Conservation (phyloP, 2,113 vertebrate genomes). For the Lontra canadensis region DNA sequence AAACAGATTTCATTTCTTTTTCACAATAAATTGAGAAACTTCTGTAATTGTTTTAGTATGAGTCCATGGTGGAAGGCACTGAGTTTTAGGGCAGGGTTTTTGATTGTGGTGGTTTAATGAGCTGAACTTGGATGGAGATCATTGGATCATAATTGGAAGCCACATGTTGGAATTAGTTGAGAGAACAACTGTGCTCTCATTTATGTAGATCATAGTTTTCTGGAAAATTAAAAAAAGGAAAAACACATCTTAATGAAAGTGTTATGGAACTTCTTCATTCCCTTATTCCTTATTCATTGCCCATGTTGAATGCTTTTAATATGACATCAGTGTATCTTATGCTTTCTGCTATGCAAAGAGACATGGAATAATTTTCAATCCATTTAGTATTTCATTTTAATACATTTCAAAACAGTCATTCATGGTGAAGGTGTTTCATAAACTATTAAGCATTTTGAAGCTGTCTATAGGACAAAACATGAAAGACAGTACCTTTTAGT, state of each 20-base stretch:
- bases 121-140: neutral
- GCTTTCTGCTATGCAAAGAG: conserved; percentile 2
- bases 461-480: neutral
- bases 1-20: neutral
- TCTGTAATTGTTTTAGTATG: neutral
- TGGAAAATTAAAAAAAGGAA: conserved; percentile 35
- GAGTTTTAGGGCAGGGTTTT: neutral
- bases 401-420: neutral
- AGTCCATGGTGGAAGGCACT: neutral
- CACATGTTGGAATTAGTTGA: conserved; percentile 18
- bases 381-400: neutral
- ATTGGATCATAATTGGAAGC: neutral
- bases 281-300: conserved; percentile 13
- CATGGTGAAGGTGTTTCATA: neutral
- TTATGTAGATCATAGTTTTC: conserved; percentile 39
- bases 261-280: neutral
- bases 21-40: conserved; percentile 52
- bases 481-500: neutral
- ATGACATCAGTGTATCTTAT: neutral
- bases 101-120: neutral
- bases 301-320: conserved; percentile 56
- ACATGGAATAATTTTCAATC: neutral
- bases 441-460: neutral
- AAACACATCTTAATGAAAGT: conserved; percentile 9
- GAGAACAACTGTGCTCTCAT: neutral